phyloP scores from a whole-genome alignment of 2,888 invertebrate genomes.

The Rhamnusium bicolor region DNA sequence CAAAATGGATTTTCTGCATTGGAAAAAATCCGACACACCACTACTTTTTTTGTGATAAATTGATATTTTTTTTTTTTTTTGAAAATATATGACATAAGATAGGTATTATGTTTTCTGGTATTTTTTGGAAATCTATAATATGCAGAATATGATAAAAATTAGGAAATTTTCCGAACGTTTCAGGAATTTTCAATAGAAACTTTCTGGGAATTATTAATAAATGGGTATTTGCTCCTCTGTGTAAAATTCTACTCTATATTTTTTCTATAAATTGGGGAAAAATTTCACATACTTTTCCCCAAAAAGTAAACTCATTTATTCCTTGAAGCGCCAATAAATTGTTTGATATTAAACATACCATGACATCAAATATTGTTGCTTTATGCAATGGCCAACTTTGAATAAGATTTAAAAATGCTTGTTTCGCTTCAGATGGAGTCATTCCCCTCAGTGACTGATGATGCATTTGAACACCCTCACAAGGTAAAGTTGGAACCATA shows the following conservation, averaged over 20 bases:
- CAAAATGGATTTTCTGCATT: too few relatives aligned
- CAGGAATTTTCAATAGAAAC: neutral
- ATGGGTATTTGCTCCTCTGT: too few relatives aligned
- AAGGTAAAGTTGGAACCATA: conserved; percentile 83
- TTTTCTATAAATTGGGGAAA: neutral
- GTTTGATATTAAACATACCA: conserved; percentile 79
- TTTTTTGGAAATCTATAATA: too few relatives aligned
- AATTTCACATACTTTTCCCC: too few relatives aligned
- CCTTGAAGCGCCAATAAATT: too few relatives aligned
- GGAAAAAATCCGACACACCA: too few relatives aligned
- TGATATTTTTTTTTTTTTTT: too few relatives aligned
- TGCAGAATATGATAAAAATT: neutral
- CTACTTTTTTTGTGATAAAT: too few relatives aligned
- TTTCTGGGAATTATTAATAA: too few relatives aligned
- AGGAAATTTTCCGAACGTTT: conserved; percentile 11
- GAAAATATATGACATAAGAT: too few relatives aligned
- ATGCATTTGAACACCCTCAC: conserved; percentile 90
- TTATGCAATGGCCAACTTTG: conserved; percentile 94
- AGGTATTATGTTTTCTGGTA: too few relatives aligned
- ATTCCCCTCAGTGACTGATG: conserved; percentile 93
- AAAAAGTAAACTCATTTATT: too few relatives aligned
- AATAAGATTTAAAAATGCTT: conserved; percentile 92
- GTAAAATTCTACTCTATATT: neutral
- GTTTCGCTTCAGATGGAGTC: conserved; percentile 89
- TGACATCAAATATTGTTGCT: conserved; percentile 95